phyloP scores from a whole-genome alignment of 2,888 invertebrate genomes.

The Nomada ruficornis region DNA sequence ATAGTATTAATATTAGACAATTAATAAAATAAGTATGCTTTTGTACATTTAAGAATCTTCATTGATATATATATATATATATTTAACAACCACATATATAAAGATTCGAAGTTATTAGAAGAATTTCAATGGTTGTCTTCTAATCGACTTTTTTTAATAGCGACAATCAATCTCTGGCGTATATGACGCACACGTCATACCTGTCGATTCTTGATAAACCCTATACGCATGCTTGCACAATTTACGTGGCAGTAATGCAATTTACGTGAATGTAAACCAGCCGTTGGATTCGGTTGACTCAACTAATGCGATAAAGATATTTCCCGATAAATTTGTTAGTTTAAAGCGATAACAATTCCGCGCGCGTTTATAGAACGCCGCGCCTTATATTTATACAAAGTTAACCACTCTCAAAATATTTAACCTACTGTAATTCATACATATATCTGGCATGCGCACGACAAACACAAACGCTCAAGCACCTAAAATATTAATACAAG shows the following conservation, averaged over 20 bases:
- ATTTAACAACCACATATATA: background rate
- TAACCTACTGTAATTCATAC: no score
- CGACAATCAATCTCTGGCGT: background rate
- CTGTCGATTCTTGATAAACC: background rate
- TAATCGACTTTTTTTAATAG: background rate
- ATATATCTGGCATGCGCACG: background rate
- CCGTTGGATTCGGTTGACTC: background rate
- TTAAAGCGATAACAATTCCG: conserved; percentile 14
- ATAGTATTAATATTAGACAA: conserved; percentile 2
- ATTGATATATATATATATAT: background rate
- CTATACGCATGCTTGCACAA: conserved; percentile 10
- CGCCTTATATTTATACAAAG: background rate
- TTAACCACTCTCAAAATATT: background rate
- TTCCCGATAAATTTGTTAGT: conserved; percentile 35
- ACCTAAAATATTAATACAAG: background rate
- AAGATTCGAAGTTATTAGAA: background rate
- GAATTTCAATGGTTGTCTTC: background rate
- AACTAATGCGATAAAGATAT: conserved; percentile 37
- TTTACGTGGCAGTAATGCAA: conserved; percentile 38
- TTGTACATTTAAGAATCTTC: background rate
- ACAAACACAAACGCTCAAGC: background rate
- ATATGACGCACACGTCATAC: background rate
- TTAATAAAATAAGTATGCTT: conserved; percentile 5
- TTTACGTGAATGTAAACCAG: conserved; percentile 30
- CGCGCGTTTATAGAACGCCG: background rate